Percentiles rank a stretch among this genome's conserved stretches.
phyloP scores from a whole-genome alignment of 2,888 invertebrate species.

The Lapara coniferarum region DNA sequence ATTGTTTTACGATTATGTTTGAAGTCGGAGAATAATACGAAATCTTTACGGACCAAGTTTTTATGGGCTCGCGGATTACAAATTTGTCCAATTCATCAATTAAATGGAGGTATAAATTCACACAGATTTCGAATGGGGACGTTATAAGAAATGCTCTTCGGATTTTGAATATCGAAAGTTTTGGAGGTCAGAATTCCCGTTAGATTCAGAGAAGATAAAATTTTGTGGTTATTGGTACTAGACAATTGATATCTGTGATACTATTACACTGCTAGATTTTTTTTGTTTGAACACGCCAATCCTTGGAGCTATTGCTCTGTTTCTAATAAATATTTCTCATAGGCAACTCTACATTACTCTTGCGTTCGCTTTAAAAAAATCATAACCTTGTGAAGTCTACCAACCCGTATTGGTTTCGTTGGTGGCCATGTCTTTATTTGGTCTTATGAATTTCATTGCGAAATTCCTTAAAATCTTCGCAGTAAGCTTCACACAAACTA shows the following conservation, averaged over 20 bases:
- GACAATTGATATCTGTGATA: not conserved
- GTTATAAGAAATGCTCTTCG: constrained; percentile 6
- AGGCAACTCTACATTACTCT: no score
- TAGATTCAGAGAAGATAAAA: not conserved
- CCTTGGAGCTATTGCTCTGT: no score
- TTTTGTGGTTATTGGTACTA: not conserved
- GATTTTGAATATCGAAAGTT: constrained; percentile 10
- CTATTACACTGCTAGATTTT: no score
- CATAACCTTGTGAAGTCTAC: no score
- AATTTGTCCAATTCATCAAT: constrained; percentile 32
- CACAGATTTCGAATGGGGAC: constrained; percentile 23
- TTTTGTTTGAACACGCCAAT: no score
- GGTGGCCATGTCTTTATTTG: no score
- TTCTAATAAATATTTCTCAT: no score
- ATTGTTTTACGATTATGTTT: not conserved
- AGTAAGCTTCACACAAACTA: constrained; percentile 7
- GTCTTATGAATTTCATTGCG: not conserved
- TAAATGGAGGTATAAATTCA: constrained; percentile 27
- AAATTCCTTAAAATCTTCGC: not conserved
- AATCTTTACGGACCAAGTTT: constrained; percentile 9
- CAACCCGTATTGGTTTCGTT: no score
- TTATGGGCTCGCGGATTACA: not conserved
- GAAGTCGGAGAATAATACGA: not conserved
- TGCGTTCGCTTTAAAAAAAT: no score
- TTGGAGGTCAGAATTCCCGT: not conserved